Percentiles rank a stretch among this genome's conserved stretches.
phyloP scores from a whole-genome alignment of 2,888 invertebrate genomes.

The Hetaerina titia region DNA sequence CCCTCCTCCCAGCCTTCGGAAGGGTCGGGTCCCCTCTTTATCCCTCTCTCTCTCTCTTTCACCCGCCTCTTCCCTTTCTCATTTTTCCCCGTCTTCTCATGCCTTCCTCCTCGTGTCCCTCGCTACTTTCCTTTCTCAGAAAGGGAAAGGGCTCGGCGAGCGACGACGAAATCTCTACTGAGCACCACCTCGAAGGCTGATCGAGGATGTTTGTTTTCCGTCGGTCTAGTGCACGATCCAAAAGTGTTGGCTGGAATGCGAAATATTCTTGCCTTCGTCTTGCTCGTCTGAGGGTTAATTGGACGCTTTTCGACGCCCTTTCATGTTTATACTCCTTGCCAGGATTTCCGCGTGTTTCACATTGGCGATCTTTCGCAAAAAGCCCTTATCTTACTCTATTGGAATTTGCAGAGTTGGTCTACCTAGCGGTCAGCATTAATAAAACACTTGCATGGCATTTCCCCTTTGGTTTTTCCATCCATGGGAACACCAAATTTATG shows the following conservation, averaged over 20 bases:
- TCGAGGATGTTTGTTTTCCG: neutral
- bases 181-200: neutral
- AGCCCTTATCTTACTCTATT: neutral
- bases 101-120: neutral
- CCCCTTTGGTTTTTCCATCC: too few relatives aligned
- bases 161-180: neutral
- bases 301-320: slow-evolving; percentile 3
- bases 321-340: neutral
- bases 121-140: neutral
- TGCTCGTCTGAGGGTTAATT: neutral
- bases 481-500: too few relatives aligned
- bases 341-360: neutral
- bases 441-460: neutral
- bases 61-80: neutral
- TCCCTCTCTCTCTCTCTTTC: neutral
- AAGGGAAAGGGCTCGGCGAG: neutral
- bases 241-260: neutral
- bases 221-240: neutral
- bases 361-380: neutral
- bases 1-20: too few relatives aligned
- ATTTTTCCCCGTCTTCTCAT: neutral
- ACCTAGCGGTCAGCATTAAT: neutral
- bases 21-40: neutral
- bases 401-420: neutral
- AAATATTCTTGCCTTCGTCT: neutral